These are phyloP conservation scores for Cyanoramphus novaezelandiae DNA, from an alignment of 2,113 vertebrate genomes.

Conservation along the genomic window DNA sequence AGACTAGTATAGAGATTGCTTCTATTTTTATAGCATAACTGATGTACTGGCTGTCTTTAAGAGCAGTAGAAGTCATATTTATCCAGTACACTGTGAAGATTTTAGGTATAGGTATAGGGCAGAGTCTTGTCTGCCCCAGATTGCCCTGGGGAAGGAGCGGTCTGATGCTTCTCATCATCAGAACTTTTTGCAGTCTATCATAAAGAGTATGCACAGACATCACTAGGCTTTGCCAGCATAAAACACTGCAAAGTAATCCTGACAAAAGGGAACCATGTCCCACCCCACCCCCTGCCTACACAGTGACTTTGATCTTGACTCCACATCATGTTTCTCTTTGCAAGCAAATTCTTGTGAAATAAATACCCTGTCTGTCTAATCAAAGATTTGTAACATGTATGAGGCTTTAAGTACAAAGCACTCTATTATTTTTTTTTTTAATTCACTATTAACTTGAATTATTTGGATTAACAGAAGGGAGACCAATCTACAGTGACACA, in stretches of 20 bases:
- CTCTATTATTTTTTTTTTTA: not conserved
- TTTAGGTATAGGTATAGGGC: not conserved
- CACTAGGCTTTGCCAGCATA: not conserved
- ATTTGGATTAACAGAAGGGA: conserved; percentile 33
- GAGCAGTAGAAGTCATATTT: not conserved
- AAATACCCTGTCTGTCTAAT: not conserved
- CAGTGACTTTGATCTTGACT: not conserved
- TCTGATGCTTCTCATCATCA: not conserved
- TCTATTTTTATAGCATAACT: not conserved
- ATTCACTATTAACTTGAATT: not conserved
- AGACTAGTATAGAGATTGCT: not conserved
- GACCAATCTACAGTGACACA: not conserved
- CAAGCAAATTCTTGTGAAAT: not conserved
- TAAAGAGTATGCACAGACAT: not conserved
- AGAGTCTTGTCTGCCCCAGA: not conserved
- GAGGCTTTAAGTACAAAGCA: not conserved
- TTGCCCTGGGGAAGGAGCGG: not conserved
- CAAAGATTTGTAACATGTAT: not conserved
- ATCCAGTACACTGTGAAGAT: not conserved
- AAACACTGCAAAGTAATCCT: not conserved
- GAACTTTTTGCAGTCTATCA: not conserved
- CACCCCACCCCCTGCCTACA: not conserved
- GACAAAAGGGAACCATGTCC: not conserved
- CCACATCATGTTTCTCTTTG: not conserved
- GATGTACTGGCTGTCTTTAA: not conserved